Percentiles rank a stretch among this genome's conserved stretches.
Evolutionary conservation across 2,888 invertebrate species (phyloP).

Genomic region (Phalera bucephala): DNA sequence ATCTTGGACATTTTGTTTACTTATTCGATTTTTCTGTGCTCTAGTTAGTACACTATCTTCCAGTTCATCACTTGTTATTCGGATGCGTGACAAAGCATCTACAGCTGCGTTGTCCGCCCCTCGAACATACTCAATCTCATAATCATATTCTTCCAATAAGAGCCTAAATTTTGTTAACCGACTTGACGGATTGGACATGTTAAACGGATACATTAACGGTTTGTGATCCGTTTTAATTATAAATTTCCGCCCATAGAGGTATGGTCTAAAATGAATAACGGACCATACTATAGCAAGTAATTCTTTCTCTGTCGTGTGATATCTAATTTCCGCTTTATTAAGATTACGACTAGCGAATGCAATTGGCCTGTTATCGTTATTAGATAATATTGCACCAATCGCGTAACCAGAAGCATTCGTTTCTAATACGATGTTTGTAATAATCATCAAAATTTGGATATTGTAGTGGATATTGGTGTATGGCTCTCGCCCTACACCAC

Average conservation of each 20-base stretch:
- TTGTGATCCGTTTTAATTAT: constrained; percentile 8
- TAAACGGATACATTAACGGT: constrained; percentile 2
- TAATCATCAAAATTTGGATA: not conserved
- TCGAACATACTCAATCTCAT: constrained; percentile 2
- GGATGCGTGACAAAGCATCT: not conserved
- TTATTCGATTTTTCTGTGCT: no score
- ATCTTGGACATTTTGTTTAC: no score
- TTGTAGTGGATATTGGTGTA: no score
- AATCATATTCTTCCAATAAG: constrained; percentile 7
- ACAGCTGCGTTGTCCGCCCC: not conserved
- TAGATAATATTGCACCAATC: not conserved
- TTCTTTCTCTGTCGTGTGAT: constrained; percentile 9
- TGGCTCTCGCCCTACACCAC: no score
- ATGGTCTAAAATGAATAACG: constrained; percentile 11
- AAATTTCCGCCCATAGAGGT: constrained; percentile 8
- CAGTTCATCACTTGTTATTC: no score
- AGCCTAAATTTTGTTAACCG: constrained; percentile 6
- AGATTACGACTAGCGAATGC: constrained; percentile 8
- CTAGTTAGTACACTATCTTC: no score
- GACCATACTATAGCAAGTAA: constrained; percentile 9
- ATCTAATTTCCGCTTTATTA: constrained; percentile 8
- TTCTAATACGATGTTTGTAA: not conserved
- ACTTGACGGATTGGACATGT: constrained; percentile 5
- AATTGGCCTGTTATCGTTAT: constrained; percentile 1
- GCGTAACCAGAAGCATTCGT: not conserved